Evolutionary conservation across 2,888 invertebrate species (phyloP), one percentile per base, ranked within the genome.

Genomic region (Acrocyrtus sp.): DNA sequence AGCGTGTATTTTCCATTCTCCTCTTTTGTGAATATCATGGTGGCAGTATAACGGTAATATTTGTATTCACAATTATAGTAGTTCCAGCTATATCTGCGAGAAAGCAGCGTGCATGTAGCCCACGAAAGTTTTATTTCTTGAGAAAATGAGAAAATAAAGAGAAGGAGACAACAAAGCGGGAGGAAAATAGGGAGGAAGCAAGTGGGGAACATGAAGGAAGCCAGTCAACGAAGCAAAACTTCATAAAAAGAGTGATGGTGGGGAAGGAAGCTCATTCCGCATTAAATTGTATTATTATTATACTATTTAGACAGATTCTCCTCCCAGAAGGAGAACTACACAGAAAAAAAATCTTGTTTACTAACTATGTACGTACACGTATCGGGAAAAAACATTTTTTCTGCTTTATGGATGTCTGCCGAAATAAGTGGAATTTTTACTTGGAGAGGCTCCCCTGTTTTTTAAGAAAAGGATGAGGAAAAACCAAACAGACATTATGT

Each of bases 191-290:
- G 19, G 24, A 58, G 24, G 26, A 22, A 29, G 43, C 17, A 67
- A 50, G 67, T 41, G 43, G 48, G 48, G 47, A 56, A 62, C 48
- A 61, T 22, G 17, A 12, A 61, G 61, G 61, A 61, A 61, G 50
- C 61, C 34, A 67, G 66, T 63, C 66, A 72, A 66, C 72, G 65
- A 72, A 72, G 60, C 72, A 72, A 60, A 60, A 66, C 72, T 66
- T 67, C 66, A 72, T 72, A 72, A 72, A 72, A 67, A 67, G 56
- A 47, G 45, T 48, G 62, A 62, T 54, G 24, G 61, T 61, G 39
- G 61, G n/a, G n/a, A n/a, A n/a, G 61, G 61, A 61, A 50, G 61
- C 61, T 61, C 61, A 61, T 61, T 61, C 61, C 50, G 61, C 61
- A 61, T 61, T 61, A 61, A 61, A 61, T 61, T 61, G 61, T 61